Base-by-base conservation (phyloP, 2,888 invertebrate species). In the Schrankia costaestrigalis region DNA sequence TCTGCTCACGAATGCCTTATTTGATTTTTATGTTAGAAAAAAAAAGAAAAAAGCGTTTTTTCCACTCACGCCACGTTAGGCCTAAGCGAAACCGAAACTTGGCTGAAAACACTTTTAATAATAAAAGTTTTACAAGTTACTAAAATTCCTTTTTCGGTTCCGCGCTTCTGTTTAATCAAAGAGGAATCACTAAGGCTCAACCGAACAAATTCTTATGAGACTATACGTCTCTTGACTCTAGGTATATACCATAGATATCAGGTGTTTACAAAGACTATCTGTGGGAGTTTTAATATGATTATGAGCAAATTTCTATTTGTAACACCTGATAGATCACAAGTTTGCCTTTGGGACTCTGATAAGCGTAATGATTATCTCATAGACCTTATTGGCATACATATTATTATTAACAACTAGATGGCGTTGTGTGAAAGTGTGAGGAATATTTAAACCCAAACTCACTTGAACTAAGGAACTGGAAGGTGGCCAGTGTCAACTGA, bases 381-480 rank as follows among this genome's bases (percentile, higher is more conserved):
- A n/a, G n/a, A n/a, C n/a, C n/a, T n/a, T n/a, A n/a, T n/a, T n/a
- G n/a, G n/a, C n/a, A n/a, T n/a, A n/a, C n/a, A n/a, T n/a, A n/a
- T n/a, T n/a, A n/a, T n/a, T n/a, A n/a, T n/a, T n/a, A n/a, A n/a
- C n/a, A n/a, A n/a, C n/a, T n/a, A n/a, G n/a, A n/a, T n/a, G n/a
- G n/a, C n/a, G n/a, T n/a, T n/a, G n/a, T n/a, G n/a, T n/a, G n/a
- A n/a, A n/a, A n/a, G n/a, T n/a, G n/a, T n/a, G n/a, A n/a, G n/a
- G n/a, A n/a, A n/a, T n/a, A n/a, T n/a, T n/a, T n/a, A n/a, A n/a
- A n/a, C n/a, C n/a, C n/a, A n/a, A 19, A 89, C 93, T 91, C 83
- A 97, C 98, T 93, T 46, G 97, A 96, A 62, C 95, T 96, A 44
- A 99, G 87, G 77, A 95, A 99, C 86, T 98, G 98, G 90, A 95